Evolutionary conservation across 2,797 vertebrate genomes (phyloP), one percentile per base, ranked within the genome.

Genomic region (Atherinosoma microstoma): DNA sequence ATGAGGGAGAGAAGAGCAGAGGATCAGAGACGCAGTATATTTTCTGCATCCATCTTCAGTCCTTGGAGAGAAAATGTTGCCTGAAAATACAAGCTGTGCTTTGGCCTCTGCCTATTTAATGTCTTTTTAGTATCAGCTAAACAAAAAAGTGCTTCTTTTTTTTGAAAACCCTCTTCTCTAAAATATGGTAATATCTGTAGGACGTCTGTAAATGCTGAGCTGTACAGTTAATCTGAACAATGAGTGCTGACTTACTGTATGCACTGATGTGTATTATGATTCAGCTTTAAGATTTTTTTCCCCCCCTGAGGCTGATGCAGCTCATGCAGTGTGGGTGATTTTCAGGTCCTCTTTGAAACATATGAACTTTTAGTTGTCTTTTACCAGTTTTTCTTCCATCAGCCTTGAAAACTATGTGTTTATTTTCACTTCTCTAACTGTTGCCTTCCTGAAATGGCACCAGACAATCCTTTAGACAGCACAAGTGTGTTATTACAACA

Each of bases 1-100:
- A 20, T 51, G 58, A 68, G 22, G 11, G 56, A 87, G 79, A 84
- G 84, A 73, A 81, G 76, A 61, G 80, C 42, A 38, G 67, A 70
- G 53, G 70, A 77, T 83, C 71, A 58, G 16, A 75, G 64, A 70
- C 38, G 1, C 53, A 35, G 27, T 59, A 29, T 20, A 53, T 76
- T 66, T 82, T 67, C 72, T 80, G 67, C 40, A 54, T 76, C 64
- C 20, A 18, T 60, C 45, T 63, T 58, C 20, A 62, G 38, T 71
- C 29, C 13, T 65, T 54, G 20, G 42, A 42, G 16, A 54, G 24
- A 78, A 58, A 15, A 64, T 73, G 27, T 9, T 42, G n/a, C 57
- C 82, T 27, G 34, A 30, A 70, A 74, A 64, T 72, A 63, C 60
- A 72, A 65, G 59, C 2, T 1, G 6, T 22, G 27, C 30, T 51